Percentiles rank a stretch among this genome's conserved stretches.
phyloP scores from a whole-genome alignment of 2,113 vertebrate species.

The Stictonetta naevosa region DNA sequence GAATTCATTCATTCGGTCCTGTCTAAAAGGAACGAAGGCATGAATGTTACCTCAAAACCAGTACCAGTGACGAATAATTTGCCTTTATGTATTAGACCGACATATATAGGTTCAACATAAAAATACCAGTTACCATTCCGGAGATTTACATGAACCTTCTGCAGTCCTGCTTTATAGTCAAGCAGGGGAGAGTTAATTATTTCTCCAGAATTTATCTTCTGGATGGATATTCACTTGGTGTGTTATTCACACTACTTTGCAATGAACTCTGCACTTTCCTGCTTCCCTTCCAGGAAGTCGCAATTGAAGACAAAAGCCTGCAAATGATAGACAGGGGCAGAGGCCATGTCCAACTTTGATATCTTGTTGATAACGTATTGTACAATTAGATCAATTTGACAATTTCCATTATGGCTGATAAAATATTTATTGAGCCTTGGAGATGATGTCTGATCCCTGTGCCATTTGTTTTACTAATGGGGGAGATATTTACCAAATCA shows the following conservation, averaged over 20 bases:
- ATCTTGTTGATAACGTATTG: conserved; percentile 92
- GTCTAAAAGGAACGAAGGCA: neutral
- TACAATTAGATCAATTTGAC: conserved; percentile 98
- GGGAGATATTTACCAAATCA: conserved; percentile 78
- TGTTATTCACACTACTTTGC: conserved; percentile 18
- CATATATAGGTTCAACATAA: neutral
- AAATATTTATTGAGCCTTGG: conserved; percentile 99
- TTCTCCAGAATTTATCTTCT: conserved; percentile 68
- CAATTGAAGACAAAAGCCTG: conserved; percentile 65
- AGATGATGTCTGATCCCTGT: conserved; percentile 90
- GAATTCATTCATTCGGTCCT: neutral
- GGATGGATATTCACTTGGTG: neutral
- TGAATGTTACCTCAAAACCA: conserved; percentile 1
- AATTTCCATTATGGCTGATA: conserved; percentile 99
- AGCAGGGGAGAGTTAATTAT: conserved; percentile 50
- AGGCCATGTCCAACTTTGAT: conserved; percentile 85
- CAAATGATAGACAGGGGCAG: conserved; percentile 75
- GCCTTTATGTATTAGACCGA: neutral
- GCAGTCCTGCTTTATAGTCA: conserved; percentile 19
- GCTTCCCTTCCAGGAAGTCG: conserved; percentile 37
- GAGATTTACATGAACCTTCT: conserved; percentile 51
- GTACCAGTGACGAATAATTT: conserved; percentile 24
- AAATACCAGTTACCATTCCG: conserved; percentile 24
- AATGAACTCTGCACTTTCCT: conserved; percentile 12
- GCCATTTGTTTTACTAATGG: conserved; percentile 96